These are phyloP conservation scores for Pseudochaenichthys georgianus DNA, from an alignment of 2,797 vertebrate genomes.

Conservation along the genomic window DNA sequence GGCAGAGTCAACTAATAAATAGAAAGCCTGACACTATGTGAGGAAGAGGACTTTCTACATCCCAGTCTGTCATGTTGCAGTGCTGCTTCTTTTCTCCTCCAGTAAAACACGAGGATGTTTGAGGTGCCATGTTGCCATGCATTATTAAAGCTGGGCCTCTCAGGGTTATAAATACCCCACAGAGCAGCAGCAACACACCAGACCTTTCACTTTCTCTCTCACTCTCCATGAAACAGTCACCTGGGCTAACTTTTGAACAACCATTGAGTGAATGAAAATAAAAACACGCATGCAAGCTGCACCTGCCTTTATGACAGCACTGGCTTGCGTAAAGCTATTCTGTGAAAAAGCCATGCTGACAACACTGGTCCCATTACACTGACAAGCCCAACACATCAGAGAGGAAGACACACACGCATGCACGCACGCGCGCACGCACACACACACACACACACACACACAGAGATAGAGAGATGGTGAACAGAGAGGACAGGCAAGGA, in stretches of 20 bases:
- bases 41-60: constrained; percentile 38
- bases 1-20: constrained; percentile 42
- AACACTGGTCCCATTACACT: constrained; percentile 82
- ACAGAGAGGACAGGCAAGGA: constrained; percentile 47
- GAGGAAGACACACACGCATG: constrained; percentile 17
- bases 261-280: background rate
- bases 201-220: constrained; percentile 39
- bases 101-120: constrained; percentile 75
- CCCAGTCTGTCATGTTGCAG: constrained; percentile 42
- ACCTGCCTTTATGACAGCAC: constrained; percentile 61
- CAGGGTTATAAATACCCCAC: constrained; percentile 79
- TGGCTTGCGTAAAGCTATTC: constrained; percentile 77
- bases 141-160: constrained; percentile 78
- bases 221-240: constrained; percentile 35
- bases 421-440: constrained; percentile 18
- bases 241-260: constrained; percentile 26
- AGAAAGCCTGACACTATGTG: constrained; percentile 29
- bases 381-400: constrained; percentile 84
- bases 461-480: constrained; percentile 63
- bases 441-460: background rate
- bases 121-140: constrained; percentile 79
- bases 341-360: constrained; percentile 79
- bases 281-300: constrained; percentile 16
- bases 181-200: constrained; percentile 57
- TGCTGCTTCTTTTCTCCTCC: constrained; percentile 45